phyloP scores from a whole-genome alignment of 2,888 invertebrate genomes.

The Eugnorisma glareosa region DNA sequence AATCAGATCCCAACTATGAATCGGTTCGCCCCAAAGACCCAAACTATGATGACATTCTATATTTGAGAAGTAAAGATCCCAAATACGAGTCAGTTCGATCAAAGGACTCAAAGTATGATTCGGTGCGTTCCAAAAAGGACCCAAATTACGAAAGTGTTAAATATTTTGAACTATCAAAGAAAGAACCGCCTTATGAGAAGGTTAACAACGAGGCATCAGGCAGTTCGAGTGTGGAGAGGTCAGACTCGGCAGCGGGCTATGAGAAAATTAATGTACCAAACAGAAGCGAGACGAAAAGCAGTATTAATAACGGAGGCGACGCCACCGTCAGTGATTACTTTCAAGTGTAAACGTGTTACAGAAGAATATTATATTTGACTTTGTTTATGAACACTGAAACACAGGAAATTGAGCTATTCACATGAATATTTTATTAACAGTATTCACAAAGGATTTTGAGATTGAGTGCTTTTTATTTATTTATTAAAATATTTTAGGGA shows the following conservation, averaged over 20 bases:
- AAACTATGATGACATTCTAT: slow-evolving; percentile 87
- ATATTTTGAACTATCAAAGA: slow-evolving; percentile 91
- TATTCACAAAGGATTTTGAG: slow-evolving; percentile 77
- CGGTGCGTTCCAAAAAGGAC: slow-evolving; percentile 91
- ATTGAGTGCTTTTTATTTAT: slow-evolving; percentile 84
- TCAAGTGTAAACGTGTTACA: slow-evolving; percentile 80
- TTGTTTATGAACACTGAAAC: slow-evolving; percentile 59
- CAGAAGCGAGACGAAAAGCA: slow-evolving; percentile 81
- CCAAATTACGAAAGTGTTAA: slow-evolving; percentile 96
- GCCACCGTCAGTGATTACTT: slow-evolving; percentile 87
- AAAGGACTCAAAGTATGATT: slow-evolving; percentile 94
- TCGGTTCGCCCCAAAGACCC: slow-evolving; percentile 92
- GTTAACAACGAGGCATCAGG: slow-evolving; percentile 83
- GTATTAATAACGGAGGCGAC: slow-evolving; percentile 85
- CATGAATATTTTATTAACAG: slow-evolving; percentile 74
- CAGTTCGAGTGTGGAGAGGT: slow-evolving; percentile 77
- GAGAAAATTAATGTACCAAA: slow-evolving; percentile 84
- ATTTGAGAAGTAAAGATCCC: slow-evolving; percentile 90
- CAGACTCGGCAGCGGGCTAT: slow-evolving; percentile 86
- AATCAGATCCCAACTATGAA: slow-evolving; percentile 94
- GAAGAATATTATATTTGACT: slow-evolving; percentile 55
- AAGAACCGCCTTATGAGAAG: slow-evolving; percentile 93
- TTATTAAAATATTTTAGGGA: slow-evolving; percentile 76
- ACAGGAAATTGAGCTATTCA: slow-evolving; percentile 69
- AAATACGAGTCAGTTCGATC: slow-evolving; percentile 90